Evolutionary conservation across 1,140 invertebrate species (phyloP).

Genomic region (Cryptotermes secundus): DNA sequence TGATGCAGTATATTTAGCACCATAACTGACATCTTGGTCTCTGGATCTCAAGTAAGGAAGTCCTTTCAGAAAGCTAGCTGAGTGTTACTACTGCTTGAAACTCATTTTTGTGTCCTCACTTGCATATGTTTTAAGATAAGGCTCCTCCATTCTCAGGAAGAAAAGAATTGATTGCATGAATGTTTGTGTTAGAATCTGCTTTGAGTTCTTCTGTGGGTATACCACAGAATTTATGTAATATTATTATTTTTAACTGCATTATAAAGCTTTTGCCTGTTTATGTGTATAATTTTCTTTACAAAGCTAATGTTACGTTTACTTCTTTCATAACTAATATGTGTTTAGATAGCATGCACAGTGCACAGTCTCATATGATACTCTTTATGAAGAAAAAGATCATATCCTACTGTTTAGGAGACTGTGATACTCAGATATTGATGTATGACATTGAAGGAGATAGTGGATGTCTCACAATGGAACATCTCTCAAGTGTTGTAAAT

Average conservation of each 20-base stretch:
- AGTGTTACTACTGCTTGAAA: neutral
- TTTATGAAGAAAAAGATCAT: neutral
- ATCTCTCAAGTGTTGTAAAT: neutral
- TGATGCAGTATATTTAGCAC: no score
- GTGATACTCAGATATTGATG: neutral
- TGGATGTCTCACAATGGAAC: neutral
- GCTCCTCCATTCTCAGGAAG: neutral
- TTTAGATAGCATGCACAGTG: neutral
- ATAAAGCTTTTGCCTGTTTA: neutral
- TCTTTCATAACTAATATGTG: neutral
- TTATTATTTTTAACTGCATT: neutral
- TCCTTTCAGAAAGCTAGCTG: conserved; percentile 1
- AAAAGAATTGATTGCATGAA: neutral
- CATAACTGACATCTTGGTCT: neutral
- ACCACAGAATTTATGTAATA: neutral
- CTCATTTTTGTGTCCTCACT: neutral
- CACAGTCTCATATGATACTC: neutral
- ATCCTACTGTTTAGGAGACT: neutral
- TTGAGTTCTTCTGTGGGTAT: neutral
- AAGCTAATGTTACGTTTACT: neutral
- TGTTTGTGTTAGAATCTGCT: conserved; percentile 7
- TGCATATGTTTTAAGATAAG: neutral
- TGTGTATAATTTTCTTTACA: neutral
- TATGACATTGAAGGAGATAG: neutral
- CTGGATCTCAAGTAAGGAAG: neutral